A percentile compares a stretch with the other conserved stretches of the same genome.
Conservation (phyloP, 2,113 vertebrate genomes). For the Ciconia maguari region DNA sequence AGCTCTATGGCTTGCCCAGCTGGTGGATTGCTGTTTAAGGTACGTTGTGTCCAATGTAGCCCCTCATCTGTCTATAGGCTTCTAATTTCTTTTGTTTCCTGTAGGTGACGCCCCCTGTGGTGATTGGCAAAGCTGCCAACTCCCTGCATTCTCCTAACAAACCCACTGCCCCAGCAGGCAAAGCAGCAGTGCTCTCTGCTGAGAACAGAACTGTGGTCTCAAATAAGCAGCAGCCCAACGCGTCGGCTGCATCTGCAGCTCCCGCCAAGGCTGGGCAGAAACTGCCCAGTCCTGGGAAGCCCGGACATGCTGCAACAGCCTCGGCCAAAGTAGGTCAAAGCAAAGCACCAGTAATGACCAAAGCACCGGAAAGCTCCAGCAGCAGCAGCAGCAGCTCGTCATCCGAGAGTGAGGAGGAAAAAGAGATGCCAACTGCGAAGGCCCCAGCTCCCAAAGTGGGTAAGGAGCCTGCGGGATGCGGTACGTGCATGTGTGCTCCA, state of each 20-base stretch:
- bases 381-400: conserved; percentile 21
- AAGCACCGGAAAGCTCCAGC: neutral
- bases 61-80: neutral
- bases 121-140: conserved; percentile 39
- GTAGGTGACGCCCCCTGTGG: conserved; percentile 54
- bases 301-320: neutral
- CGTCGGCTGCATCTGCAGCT: neutral
- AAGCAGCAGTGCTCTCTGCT: neutral
- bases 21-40: neutral
- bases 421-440: neutral
- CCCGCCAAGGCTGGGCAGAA: neutral
- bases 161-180: neutral
- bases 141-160: conserved; percentile 33
- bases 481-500: neutral
- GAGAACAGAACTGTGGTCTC: neutral
- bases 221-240: neutral
- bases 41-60: neutral
- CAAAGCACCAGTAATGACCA: neutral
- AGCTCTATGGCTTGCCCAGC: neutral
- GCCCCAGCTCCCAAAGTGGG: neutral
- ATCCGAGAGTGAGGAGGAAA: conserved; percentile 64
- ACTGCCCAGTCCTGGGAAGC: neutral
- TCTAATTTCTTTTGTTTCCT: neutral
- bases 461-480: conserved; percentile 1
- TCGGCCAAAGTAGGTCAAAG: neutral